Percentiles rank a stretch among this genome's conserved stretches.
These are phyloP conservation scores for Bellardia bayeri DNA, from an alignment of 2,888 invertebrate species.

Conservation along the genomic window DNA sequence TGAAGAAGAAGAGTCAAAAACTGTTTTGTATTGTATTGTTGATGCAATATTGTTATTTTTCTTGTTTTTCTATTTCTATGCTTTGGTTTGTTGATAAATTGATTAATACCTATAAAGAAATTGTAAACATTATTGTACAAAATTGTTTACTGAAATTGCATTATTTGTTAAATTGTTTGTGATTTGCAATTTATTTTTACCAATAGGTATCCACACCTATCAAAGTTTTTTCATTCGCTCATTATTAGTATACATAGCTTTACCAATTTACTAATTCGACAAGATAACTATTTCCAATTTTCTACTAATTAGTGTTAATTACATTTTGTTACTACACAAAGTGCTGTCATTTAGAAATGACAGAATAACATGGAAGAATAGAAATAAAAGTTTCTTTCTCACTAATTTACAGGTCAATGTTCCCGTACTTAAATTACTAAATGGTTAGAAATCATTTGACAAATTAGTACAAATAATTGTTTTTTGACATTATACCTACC, in stretches of 20 bases:
- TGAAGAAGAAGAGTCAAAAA: conserved; percentile 20
- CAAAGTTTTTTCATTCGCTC: neutral
- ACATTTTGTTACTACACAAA: neutral
- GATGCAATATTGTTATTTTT: conserved; percentile 36
- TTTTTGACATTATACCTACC: too few species aligned
- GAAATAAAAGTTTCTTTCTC: too few species aligned
- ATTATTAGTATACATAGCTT: too few species aligned
- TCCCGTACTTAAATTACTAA: too few species aligned
- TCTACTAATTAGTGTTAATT: conserved; percentile 1
- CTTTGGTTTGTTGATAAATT: neutral
- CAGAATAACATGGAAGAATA: too few species aligned
- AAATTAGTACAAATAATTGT: too few species aligned
- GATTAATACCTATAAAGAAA: neutral
- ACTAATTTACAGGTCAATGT: too few species aligned
- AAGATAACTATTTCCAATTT: neutral
- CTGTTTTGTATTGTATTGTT: conserved; percentile 51
- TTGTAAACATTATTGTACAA: neutral
- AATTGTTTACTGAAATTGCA: neutral
- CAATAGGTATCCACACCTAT: too few species aligned
- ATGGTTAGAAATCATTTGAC: too few species aligned
- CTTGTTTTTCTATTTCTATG: conserved; percentile 5
- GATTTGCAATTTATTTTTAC: too few species aligned
- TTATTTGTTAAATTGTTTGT: neutral
- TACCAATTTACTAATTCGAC: neutral
- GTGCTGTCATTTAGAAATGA: neutral